Percentiles rank a stretch among this genome's conserved stretches.
phyloP scores from a whole-genome alignment of 2,888 invertebrate species.

The Arctia plantaginis region DNA sequence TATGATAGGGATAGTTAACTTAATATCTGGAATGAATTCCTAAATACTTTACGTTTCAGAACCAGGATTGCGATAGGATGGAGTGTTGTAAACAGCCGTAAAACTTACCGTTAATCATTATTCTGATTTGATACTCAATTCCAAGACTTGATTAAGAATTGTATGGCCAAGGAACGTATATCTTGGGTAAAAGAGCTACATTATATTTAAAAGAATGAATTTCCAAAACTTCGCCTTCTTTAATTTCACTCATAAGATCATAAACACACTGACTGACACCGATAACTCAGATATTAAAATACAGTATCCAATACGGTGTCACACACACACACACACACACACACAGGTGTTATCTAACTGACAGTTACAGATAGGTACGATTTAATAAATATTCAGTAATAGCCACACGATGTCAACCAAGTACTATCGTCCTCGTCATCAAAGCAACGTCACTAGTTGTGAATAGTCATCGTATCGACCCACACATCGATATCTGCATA shows the following conservation, averaged over 20 bases:
- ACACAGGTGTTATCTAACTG: not conserved
- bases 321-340: too few relatives aligned
- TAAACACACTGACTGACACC: not conserved
- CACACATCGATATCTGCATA: constrained; percentile 76
- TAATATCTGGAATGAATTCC: too few relatives aligned
- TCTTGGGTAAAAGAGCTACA: too few relatives aligned
- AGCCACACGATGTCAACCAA: constrained; percentile 24
- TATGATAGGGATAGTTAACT: too few relatives aligned
- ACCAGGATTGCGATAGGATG: too few relatives aligned
- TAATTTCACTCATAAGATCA: not conserved
- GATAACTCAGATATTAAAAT: not conserved
- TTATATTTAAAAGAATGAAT: not conserved
- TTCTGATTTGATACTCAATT: too few relatives aligned
- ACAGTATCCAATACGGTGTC: not conserved
- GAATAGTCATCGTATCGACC: constrained; percentile 63
- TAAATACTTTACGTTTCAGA: too few relatives aligned
- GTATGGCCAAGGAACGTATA: too few relatives aligned
- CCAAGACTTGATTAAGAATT: too few relatives aligned
- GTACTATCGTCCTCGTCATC: constrained; percentile 47
- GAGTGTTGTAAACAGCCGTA: too few relatives aligned
- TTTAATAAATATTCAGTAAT: constrained; percentile 16
- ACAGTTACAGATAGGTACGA: not conserved
- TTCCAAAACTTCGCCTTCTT: not conserved
- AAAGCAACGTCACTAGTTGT: constrained; percentile 53
- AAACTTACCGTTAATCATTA: too few relatives aligned